A percentile compares a stretch with the other conserved stretches of the same genome.
Conservation (phyloP, 2,797 vertebrate species). For the Myiothlypis coronata region DNA sequence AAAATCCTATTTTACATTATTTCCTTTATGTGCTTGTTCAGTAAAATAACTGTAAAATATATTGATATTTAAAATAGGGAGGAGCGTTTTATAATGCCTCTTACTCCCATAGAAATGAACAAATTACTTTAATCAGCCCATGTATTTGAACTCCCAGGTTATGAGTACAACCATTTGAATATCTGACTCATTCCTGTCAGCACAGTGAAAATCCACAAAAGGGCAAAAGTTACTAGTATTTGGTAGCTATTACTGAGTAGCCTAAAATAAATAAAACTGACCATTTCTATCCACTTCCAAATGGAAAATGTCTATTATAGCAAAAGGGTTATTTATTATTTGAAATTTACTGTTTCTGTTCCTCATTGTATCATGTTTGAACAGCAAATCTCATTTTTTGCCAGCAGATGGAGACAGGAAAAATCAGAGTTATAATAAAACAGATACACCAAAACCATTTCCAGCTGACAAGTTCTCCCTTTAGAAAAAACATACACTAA, state of each 20-base stretch:
- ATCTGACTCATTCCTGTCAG: not conserved
- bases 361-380: not conserved
- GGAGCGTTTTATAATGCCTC: not conserved
- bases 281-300: not conserved
- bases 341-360: not conserved
- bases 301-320: not conserved
- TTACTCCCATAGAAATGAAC: not conserved
- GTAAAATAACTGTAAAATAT: not conserved
- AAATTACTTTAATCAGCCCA: not conserved
- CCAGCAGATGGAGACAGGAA: constrained; percentile 65
- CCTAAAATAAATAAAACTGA: constrained; percentile 3
- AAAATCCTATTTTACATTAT: not conserved
- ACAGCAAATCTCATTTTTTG: constrained; percentile 21
- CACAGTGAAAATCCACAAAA: not conserved
- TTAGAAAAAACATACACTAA: not conserved
- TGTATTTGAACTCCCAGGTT: not conserved
- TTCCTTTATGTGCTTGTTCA: not conserved
- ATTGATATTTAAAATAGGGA: not conserved
- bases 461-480: not conserved
- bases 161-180: not conserved
- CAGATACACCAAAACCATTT: not conserved
- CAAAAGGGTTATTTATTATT: not conserved
- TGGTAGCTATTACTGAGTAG: not conserved
- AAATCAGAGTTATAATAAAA: constrained; percentile 8
- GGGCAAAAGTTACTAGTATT: not conserved